Conservation (phyloP, 2,113 vertebrate species). For the Myocastor coypus region DNA sequence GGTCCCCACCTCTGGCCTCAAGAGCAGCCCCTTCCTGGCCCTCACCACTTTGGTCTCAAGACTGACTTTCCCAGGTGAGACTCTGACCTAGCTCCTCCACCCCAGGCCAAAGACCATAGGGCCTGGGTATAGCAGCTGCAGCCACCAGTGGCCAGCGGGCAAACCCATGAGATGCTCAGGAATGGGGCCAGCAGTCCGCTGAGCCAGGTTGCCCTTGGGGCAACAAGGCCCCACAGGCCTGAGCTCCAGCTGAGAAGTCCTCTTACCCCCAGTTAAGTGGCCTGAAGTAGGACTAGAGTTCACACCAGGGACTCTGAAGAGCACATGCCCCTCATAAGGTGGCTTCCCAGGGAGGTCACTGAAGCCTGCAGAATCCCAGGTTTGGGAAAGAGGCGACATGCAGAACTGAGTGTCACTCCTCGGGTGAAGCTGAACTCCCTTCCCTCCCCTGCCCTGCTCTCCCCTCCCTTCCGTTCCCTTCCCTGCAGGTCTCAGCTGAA, state of each 20-base stretch:
- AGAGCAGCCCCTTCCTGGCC: background rate
- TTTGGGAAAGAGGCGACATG: background rate
- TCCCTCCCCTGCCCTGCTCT: too few species aligned
- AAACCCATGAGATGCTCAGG: background rate
- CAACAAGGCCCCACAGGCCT: background rate
- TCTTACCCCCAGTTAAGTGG: background rate
- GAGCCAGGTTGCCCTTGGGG: background rate
- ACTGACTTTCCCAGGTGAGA: background rate
- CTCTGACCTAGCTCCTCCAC: background rate
- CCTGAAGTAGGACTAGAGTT: background rate
- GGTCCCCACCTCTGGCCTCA: background rate
- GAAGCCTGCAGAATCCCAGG: background rate
- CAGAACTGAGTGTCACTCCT: background rate
- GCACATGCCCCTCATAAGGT: background rate
- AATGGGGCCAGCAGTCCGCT: background rate
- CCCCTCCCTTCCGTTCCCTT: background rate
- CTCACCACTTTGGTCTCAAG: background rate
- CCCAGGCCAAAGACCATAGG: background rate
- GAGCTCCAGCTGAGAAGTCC: background rate
- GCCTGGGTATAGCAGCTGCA: background rate
- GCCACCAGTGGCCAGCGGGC: background rate
- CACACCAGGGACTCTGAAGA: background rate
- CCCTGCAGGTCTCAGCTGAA: background rate
- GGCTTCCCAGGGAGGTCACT: background rate
- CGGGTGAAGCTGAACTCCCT: background rate